phyloP scores from a whole-genome alignment of 2,797 vertebrate species.

The Chloroceryle amazona region DNA sequence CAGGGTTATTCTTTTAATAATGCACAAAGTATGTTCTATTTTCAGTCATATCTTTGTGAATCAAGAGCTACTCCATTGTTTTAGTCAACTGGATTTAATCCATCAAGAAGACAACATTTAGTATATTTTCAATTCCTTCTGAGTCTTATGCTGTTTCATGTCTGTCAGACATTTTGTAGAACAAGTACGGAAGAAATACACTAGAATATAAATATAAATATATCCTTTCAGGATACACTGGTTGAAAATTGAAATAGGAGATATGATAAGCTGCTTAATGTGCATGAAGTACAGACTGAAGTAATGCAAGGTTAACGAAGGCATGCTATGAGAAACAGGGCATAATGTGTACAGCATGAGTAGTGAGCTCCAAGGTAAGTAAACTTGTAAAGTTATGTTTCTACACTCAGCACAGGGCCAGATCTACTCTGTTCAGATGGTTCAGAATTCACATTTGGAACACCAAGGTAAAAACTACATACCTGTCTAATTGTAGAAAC shows the following conservation, averaged over 20 bases:
- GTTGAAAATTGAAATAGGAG: neutral
- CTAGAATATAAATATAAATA: neutral
- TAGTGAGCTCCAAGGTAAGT: neutral
- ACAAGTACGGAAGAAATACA: neutral
- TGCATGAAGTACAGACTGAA: neutral
- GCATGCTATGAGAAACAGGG: neutral
- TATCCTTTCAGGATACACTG: neutral
- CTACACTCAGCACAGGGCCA: neutral
- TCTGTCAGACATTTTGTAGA: neutral
- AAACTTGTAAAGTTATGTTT: neutral
- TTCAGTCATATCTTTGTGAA: neutral
- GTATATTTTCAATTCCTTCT: neutral
- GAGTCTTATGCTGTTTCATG: neutral
- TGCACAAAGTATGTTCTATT: constrained; percentile 1
- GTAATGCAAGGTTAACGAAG: neutral
- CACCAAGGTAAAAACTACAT: neutral
- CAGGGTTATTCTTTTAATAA: neutral
- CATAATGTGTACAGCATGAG: neutral
- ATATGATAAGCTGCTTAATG: neutral
- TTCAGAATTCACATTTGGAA: neutral
- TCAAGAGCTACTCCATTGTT: neutral
- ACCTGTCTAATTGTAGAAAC: neutral
- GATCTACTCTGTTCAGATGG: neutral
- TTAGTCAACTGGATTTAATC: neutral
- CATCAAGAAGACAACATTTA: neutral